phyloP scores from a whole-genome alignment of 2,797 vertebrate species.

The Darevskia mixta region DNA sequence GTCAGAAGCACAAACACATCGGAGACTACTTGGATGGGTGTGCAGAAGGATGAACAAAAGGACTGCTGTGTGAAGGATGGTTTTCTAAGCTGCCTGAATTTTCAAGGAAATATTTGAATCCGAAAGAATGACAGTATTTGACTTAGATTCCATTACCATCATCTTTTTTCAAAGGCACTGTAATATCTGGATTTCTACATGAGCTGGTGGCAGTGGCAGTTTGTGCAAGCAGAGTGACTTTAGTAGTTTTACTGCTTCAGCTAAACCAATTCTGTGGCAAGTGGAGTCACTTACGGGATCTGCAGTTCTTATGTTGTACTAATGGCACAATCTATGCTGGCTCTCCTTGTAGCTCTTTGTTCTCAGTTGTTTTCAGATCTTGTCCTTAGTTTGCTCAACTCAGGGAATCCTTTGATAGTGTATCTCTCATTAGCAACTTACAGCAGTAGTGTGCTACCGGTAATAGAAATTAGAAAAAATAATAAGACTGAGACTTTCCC shows the following conservation, averaged over 20 bases:
- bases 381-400: conserved; percentile 20
- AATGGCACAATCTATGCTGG: neutral
- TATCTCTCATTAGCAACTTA: conserved; percentile 38
- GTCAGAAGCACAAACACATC: neutral
- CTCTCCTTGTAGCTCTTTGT: neutral
- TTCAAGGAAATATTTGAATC: neutral
- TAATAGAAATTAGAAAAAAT: neutral
- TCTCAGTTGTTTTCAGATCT: conserved; percentile 35
- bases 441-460: conserved; percentile 6
- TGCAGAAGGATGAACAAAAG: neutral
- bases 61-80: no score
- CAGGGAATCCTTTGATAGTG: conserved; percentile 32
- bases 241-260: neutral
- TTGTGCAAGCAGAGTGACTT: neutral
- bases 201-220: neutral
- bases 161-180: neutral
- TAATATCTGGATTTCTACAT: neutral
- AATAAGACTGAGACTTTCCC: conserved; percentile 15
- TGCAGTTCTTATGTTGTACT: neutral
- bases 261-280: neutral
- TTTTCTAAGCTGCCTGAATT: neutral
- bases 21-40: neutral
- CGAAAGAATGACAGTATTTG: neutral
- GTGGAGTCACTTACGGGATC: neutral
- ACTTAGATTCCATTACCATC: neutral